Evolutionary conservation across 2,113 vertebrate genomes (phyloP).

Genomic region (Promerops cafer): DNA sequence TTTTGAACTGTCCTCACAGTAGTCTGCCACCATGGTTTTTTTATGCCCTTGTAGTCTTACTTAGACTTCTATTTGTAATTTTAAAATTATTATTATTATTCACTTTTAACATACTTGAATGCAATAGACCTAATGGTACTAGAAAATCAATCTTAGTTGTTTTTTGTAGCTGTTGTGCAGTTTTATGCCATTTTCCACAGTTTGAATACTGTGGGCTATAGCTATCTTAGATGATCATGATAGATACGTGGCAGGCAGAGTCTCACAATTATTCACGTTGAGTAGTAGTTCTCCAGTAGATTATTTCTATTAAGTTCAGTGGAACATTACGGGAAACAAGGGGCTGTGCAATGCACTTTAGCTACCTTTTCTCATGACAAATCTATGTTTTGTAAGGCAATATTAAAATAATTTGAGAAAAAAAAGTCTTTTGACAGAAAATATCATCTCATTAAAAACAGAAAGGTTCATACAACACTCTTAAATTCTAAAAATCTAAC

Average conservation of each 20-base stretch:
- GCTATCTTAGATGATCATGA: not conserved
- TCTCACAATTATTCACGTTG: not conserved
- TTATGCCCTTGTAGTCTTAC: not conserved
- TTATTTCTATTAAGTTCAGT: not conserved
- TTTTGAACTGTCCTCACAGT: not conserved
- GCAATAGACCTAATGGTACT: not conserved
- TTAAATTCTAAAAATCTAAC: not conserved
- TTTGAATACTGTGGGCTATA: not conserved
- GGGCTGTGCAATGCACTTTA: not conserved
- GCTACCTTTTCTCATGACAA: not conserved
- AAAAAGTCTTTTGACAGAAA: not conserved
- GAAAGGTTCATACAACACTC: not conserved
- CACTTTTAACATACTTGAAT: not conserved
- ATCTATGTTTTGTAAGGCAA: not conserved
- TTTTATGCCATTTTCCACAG: not conserved
- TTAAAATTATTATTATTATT: not conserved
- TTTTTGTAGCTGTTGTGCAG: not conserved
- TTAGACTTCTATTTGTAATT: not conserved
- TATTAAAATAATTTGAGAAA: not conserved
- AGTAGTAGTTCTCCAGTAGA: not conserved
- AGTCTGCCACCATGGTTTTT: not conserved
- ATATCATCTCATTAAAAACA: not conserved
- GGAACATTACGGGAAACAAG: not conserved
- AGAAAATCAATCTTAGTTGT: not conserved
- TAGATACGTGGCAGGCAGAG: not conserved